Conservation (phyloP, 2,888 invertebrate genomes). For the Cerastoderma edule region DNA sequence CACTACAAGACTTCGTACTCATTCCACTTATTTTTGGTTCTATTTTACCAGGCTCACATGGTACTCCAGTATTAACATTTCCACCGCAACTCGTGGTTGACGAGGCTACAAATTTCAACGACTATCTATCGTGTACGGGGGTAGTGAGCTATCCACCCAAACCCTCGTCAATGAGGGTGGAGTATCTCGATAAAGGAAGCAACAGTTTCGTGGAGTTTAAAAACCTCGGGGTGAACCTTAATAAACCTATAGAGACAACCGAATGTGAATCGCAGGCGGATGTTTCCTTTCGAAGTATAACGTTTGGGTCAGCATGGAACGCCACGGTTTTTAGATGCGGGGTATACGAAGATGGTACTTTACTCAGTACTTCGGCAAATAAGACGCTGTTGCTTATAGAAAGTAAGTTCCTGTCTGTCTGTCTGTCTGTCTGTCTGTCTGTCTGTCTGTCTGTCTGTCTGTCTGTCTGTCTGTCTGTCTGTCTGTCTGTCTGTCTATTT, state of each 20-base stretch:
- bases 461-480: slow-evolving; percentile 8
- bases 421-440: neutral
- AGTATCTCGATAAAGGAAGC: neutral
- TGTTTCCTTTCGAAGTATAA: neutral
- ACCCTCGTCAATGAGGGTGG: neutral
- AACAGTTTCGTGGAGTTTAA: neutral
- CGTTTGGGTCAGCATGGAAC: slow-evolving; percentile 6
- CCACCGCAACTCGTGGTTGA: neutral
- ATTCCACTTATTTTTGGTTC: no score
- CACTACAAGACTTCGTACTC: no score
- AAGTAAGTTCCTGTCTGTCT: slow-evolving; percentile 1
- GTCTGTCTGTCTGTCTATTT: neutral
- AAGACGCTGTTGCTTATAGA: slow-evolving; percentile 7
- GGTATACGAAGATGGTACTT: neutral
- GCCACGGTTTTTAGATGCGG: slow-evolving; percentile 4
- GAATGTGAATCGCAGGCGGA: neutral
- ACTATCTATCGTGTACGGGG: neutral
- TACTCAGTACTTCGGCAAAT: neutral
- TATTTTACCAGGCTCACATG: neutral
- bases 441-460: slow-evolving; percentile 7
- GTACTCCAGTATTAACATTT: neutral
- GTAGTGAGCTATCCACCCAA: neutral
- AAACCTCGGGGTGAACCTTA: neutral
- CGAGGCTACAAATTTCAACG: neutral
- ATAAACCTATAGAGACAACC: neutral